A percentile compares a stretch with the other conserved stretches of the same genome.
These are phyloP conservation scores for Conus canariensis DNA, from an alignment of 2,888 invertebrate species.

Conservation along the genomic window DNA sequence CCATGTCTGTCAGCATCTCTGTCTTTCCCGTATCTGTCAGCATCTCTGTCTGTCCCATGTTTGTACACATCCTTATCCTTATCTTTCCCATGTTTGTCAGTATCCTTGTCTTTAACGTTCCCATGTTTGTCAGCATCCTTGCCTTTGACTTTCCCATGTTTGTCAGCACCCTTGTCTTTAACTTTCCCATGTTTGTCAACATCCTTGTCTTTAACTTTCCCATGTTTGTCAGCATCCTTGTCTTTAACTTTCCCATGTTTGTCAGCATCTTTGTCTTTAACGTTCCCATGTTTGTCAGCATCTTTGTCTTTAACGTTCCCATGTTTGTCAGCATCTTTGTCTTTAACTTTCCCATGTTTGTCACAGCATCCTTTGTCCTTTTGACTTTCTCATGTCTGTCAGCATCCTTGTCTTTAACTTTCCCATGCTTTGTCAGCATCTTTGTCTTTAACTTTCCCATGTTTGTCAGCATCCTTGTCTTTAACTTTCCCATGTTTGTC, in stretches of 20 bases:
- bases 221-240: not conserved
- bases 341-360: not conserved
- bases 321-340: not conserved
- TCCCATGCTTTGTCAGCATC: not conserved
- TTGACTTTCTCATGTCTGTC: not conserved
- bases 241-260: not conserved
- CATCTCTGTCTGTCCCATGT: not conserved
- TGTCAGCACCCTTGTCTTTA: not conserved
- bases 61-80: not conserved
- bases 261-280: not conserved
- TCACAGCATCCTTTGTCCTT: not conserved
- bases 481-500: not conserved
- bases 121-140: not conserved
- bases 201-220: not conserved
- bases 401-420: not conserved
- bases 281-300: not conserved
- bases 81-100: not conserved
- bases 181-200: not conserved
- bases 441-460: not conserved
- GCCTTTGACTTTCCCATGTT: not conserved
- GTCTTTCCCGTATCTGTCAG: not conserved
- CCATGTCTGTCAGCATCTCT: not conserved
- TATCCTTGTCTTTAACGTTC: slow-evolving; percentile 12
- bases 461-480: not conserved
- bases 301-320: not conserved